These are phyloP conservation scores for Strongylocentrotus purpuratus DNA, from an alignment of 35 echinoderm and acorn worm species.

Conservation along the genomic window DNA sequence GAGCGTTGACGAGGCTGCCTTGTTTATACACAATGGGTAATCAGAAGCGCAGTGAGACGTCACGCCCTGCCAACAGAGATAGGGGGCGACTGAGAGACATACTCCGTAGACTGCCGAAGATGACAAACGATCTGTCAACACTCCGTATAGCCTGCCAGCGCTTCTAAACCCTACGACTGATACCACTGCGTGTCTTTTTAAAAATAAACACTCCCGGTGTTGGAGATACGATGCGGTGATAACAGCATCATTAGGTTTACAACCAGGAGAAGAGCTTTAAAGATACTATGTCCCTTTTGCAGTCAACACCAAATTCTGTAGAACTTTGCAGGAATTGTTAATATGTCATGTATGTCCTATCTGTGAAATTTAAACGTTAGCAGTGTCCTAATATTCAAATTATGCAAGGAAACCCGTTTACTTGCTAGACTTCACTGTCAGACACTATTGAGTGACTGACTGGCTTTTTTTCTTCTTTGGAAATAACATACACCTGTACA, in stretches of 20 bases:
- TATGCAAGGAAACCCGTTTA: no score
- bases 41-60: neutral
- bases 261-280: neutral
- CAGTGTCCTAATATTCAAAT: no score
- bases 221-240: neutral
- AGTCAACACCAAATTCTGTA: no score
- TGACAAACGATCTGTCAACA: neutral
- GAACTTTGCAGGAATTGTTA: no score
- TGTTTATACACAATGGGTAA: neutral
- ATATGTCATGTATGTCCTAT: no score
- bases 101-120: neutral
- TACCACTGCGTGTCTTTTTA: neutral
- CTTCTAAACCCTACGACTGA: neutral
- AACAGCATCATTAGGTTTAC: neutral
- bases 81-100: neutral
- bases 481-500: no score
- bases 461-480: no score
- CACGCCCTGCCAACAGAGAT: neutral
- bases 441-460: no score
- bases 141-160: neutral
- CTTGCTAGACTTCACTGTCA: no score
- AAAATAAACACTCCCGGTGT: neutral
- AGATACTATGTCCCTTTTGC: no score
- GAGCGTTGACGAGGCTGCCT: neutral
- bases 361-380: no score